Conservation (phyloP, 2,888 invertebrate genomes). For the Malthinus seriepunctatus region DNA sequence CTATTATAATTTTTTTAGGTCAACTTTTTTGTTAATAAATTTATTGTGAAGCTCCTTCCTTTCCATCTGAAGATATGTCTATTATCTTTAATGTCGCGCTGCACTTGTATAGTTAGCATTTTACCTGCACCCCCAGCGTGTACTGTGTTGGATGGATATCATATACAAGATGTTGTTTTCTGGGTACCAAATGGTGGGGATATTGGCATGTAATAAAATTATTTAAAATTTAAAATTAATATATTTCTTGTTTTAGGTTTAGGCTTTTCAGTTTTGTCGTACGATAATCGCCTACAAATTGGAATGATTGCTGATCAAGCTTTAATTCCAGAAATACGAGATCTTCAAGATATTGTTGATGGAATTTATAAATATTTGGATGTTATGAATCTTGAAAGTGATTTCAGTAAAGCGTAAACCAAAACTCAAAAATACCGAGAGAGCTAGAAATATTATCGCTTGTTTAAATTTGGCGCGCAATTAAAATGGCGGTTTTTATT, state of each 20-base stretch:
- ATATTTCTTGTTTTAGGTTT: constrained; percentile 49
- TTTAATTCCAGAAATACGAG: constrained; percentile 49
- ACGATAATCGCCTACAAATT: constrained; percentile 56
- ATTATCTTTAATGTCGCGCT: constrained; percentile 55
- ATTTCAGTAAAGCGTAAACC: constrained; percentile 6
- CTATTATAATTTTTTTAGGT: not conserved
- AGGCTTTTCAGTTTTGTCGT: constrained; percentile 56
- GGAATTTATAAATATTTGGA: constrained; percentile 12
- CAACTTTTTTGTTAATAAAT: constrained; percentile 6
- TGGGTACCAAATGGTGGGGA: constrained; percentile 59
- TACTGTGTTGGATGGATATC: constrained; percentile 41
- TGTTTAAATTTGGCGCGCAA: too few species aligned
- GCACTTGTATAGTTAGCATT: constrained; percentile 59
- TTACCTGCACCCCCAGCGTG: constrained; percentile 56
- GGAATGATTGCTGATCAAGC: constrained; percentile 57
- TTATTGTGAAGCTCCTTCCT: constrained; percentile 6
- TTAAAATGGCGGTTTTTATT: too few species aligned
- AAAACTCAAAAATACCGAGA: too few species aligned
- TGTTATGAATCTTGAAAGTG: constrained; percentile 8
- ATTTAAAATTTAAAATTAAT: not conserved
- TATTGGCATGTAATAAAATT: constrained; percentile 51
- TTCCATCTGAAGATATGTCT: constrained; percentile 35
- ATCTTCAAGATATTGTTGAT: constrained; percentile 48
- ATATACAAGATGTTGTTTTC: constrained; percentile 56
- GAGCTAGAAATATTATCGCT: too few species aligned